phyloP scores from a whole-genome alignment of 1,140 invertebrate genomes.

The Neuroterus valhalla region DNA sequence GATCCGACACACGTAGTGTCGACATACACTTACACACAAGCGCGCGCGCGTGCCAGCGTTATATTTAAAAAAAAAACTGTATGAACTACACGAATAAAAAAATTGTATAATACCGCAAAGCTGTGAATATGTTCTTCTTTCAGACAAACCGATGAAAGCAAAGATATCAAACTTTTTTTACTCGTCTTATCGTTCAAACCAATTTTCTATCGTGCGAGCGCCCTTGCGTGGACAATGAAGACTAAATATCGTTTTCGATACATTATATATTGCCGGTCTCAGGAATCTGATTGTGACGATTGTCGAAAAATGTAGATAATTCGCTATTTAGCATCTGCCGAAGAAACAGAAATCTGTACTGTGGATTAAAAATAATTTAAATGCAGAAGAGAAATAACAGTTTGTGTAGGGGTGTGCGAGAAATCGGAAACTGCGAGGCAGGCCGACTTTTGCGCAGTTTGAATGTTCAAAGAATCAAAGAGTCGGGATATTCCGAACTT shows the following conservation, averaged over 20 bases:
- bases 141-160: not conserved
- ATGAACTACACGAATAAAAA: constrained; percentile 13
- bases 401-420: not conserved
- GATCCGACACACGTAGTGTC: constrained; percentile 20
- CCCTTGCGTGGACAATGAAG: constrained; percentile 24
- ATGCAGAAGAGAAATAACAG: constrained; percentile 6
- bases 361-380: not conserved
- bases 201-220: constrained; percentile 19
- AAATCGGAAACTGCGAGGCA: not conserved
- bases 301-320: not conserved
- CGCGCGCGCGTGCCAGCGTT: constrained; percentile 12
- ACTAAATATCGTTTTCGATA: constrained; percentile 17
- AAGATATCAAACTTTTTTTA: constrained; percentile 28
- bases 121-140: constrained; percentile 27
- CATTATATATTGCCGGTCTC: constrained; percentile 9
- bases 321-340: not conserved
- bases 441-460: not conserved
- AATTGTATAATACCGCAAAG: constrained; percentile 24
- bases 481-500: too few species aligned
- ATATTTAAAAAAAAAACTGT: constrained; percentile 16
- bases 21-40: not conserved
- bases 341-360: not conserved
- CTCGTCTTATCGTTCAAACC: constrained; percentile 30
- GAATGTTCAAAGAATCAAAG: too few species aligned
- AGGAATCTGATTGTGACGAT: constrained; percentile 27